phyloP scores from a whole-genome alignment of 2,797 vertebrate species.

The Cryptoblepharus egeriae region DNA sequence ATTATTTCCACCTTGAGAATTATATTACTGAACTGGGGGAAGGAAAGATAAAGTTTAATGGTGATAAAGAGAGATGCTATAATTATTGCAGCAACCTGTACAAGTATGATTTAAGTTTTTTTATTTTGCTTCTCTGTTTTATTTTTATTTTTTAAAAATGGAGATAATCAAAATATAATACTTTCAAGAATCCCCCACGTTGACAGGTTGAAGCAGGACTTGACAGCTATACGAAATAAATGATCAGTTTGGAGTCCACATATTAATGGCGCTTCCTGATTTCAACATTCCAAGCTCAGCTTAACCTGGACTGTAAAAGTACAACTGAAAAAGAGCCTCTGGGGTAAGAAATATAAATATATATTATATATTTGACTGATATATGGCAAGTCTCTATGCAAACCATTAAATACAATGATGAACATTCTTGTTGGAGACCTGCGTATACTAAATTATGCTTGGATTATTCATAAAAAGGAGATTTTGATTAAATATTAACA shows the following conservation, averaged over 20 bases:
- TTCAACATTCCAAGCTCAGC: not conserved
- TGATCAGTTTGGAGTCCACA: not conserved
- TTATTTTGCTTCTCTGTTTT: not conserved
- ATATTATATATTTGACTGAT: not conserved
- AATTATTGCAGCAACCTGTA: constrained; percentile 2
- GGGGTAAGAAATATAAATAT: not conserved
- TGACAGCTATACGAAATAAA: not conserved
- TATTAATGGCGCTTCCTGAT: not conserved
- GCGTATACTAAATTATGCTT: constrained; percentile 24
- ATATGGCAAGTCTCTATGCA: not conserved
- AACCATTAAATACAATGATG: not conserved
- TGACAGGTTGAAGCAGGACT: not conserved
- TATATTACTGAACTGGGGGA: not conserved
- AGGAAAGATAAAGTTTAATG: not conserved
- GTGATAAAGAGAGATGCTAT: not conserved
- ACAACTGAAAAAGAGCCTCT: not conserved
- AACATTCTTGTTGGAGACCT: constrained; percentile 11
- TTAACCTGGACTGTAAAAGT: not conserved
- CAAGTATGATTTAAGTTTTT: constrained; percentile 13
- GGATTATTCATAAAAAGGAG: constrained; percentile 17
- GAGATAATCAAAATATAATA: not conserved
- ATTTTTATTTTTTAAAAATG: not conserved
- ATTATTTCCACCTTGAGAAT: constrained; percentile 19
- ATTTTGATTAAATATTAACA: constrained; percentile 23
- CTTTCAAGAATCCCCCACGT: not conserved